phyloP scores from a whole-genome alignment of 2,797 vertebrate species.

The Anabas testudineus region DNA sequence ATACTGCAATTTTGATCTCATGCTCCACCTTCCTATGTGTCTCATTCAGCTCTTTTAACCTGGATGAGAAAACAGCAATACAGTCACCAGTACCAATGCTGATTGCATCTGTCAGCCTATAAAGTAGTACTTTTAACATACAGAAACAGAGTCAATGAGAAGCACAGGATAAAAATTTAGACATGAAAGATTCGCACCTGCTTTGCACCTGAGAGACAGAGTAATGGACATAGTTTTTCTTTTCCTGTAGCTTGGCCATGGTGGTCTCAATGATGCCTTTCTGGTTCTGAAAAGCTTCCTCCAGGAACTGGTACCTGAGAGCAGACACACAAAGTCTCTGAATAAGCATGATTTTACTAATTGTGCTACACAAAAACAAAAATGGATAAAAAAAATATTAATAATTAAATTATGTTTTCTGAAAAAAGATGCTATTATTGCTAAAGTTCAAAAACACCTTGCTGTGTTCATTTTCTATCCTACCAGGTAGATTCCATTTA shows the following conservation, averaged over 20 bases:
- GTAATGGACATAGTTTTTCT: constrained; percentile 97
- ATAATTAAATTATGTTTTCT: background rate
- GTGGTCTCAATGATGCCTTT: constrained; percentile 95
- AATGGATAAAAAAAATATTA: background rate
- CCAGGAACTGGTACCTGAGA: constrained; percentile 96
- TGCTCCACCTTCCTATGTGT: constrained; percentile 98
- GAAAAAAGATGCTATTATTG: background rate
- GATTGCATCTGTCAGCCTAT: background rate
- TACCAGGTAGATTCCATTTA: background rate
- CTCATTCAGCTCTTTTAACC: constrained; percentile 97
- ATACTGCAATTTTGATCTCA: constrained; percentile 99
- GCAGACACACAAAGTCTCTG: constrained; percentile 5
- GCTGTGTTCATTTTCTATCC: background rate
- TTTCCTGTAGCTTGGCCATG: constrained; percentile 95
- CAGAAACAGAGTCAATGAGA: background rate
- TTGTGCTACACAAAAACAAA: background rate
- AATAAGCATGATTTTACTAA: background rate
- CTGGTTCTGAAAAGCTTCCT: constrained; percentile 98
- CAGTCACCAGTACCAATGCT: background rate
- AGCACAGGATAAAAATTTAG: background rate
- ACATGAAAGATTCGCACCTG: constrained; percentile 83
- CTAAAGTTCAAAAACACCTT: background rate
- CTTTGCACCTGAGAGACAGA: constrained; percentile 96
- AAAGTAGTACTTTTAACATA: background rate
- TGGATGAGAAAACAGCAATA: constrained; percentile 57